phyloP scores from a whole-genome alignment of 92 coral and sea anemone species.

The Heteractis magnifica region DNA sequence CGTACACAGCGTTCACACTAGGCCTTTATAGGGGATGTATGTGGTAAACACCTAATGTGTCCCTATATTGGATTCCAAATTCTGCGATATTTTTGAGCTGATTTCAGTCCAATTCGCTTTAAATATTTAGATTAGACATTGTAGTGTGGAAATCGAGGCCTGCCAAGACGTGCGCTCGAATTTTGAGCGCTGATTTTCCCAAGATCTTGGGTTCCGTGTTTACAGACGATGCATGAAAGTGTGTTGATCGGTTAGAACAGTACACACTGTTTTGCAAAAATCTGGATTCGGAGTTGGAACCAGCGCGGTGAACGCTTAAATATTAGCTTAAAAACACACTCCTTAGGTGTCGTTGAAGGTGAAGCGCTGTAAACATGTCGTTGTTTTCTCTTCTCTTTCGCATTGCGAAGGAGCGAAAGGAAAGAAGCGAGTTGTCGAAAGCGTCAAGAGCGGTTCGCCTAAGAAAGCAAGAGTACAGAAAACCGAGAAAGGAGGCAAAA shows the following conservation, averaged over 20 bases:
- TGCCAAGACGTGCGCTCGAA: slow-evolving; percentile 31
- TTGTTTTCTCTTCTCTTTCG: slow-evolving; percentile 47
- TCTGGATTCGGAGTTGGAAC: slow-evolving; percentile 21
- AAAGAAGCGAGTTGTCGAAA: slow-evolving; percentile 84
- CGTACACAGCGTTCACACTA: slow-evolving; percentile 52
- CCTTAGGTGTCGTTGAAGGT: slow-evolving; percentile 42
- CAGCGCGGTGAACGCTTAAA: slow-evolving; percentile 26
- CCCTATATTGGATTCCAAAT: slow-evolving; percentile 30
- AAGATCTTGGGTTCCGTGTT: slow-evolving; percentile 6
- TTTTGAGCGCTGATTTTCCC: slow-evolving; percentile 20
- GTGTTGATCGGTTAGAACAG: slow-evolving; percentile 27
- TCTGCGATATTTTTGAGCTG: slow-evolving; percentile 25
- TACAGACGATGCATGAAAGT: slow-evolving; percentile 34
- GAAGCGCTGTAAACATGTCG: slow-evolving; percentile 70
- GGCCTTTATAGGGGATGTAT: slow-evolving; percentile 56
- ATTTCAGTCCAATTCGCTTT: slow-evolving; percentile 1
- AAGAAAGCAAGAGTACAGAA: slow-evolving; percentile 72
- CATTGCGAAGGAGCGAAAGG: slow-evolving; percentile 73
- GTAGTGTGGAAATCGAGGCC: slow-evolving; percentile 28
- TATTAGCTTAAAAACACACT: slow-evolving; percentile 36
- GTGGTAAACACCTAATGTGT: slow-evolving; percentile 23
- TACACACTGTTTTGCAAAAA: slow-evolving; percentile 24
- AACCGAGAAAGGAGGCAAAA: slow-evolving; percentile 45
- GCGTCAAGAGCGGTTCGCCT: slow-evolving; percentile 59
- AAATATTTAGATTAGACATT: neutral